Conservation (phyloP, 2,888 invertebrate genomes). For the Stictocephala bisonia region DNA sequence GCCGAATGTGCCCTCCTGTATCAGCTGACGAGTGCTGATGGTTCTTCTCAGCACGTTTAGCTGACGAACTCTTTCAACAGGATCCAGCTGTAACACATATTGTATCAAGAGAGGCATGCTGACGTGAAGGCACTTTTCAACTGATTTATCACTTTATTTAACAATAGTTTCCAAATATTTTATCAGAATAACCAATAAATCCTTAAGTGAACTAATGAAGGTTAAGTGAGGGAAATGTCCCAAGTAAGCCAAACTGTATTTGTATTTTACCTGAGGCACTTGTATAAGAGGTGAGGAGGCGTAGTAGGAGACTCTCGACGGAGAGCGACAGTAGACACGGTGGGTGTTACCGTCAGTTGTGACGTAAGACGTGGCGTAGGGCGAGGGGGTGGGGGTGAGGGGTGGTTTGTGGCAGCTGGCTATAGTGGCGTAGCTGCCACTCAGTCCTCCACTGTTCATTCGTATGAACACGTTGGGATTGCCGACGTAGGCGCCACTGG, state of each 20-base stretch:
- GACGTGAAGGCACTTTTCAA: too few species aligned
- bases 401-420: constrained; percentile 84
- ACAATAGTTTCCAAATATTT: too few species aligned
- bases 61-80: constrained; percentile 73
- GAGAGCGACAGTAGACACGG: constrained; percentile 68
- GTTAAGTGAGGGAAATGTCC: too few species aligned
- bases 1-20: constrained; percentile 89
- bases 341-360: constrained; percentile 55
- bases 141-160: too few species aligned
- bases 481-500: constrained; percentile 79
- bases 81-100: constrained; percentile 63
- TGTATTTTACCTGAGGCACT: constrained; percentile 77
- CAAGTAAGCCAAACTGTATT: too few species aligned
- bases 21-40: constrained; percentile 70
- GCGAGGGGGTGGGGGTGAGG: constrained; percentile 68
- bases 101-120: too few species aligned
- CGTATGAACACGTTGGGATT: constrained; percentile 82
- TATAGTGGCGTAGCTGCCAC: constrained; percentile 86
- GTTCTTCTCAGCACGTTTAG: constrained; percentile 69
- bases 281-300: constrained; percentile 83
- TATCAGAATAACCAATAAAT: too few species aligned
- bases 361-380: constrained; percentile 73
- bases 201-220: too few species aligned
- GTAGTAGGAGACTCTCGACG: constrained; percentile 78
- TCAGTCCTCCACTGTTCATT: constrained; percentile 74